Percentiles rank a stretch among this genome's conserved stretches.
phyloP scores from a whole-genome alignment of 2,888 invertebrate genomes.

The Orthosia cruda region DNA sequence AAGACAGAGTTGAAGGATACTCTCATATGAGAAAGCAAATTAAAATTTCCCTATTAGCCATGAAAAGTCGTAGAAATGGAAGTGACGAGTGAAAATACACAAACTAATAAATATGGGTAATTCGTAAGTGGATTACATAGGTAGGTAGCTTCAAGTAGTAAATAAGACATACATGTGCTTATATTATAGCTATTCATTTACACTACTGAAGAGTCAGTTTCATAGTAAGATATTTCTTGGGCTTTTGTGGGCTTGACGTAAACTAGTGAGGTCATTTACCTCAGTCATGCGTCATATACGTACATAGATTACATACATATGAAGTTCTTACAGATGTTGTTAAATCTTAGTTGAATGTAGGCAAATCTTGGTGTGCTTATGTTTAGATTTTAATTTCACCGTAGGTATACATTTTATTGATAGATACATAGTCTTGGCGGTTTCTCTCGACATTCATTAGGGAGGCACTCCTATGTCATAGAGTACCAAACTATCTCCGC shows the following conservation, averaged over 20 bases:
- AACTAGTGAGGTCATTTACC: not conserved
- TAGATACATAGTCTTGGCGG: no score
- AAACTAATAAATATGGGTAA: not conserved
- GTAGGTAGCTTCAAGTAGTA: slow-evolving; percentile 3
- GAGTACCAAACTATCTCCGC: no score
- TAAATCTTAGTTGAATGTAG: slow-evolving; percentile 5
- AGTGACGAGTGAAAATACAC: not conserved
- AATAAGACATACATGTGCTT: slow-evolving; percentile 2
- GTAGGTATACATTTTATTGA: no score
- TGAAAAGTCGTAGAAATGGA: not conserved
- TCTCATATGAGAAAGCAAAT: no score
- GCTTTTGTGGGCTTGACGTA: slow-evolving; percentile 18
- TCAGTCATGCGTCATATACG: not conserved
- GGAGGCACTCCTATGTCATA: no score
- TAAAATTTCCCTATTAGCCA: no score
- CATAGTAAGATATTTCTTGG: not conserved
- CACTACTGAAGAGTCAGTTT: not conserved
- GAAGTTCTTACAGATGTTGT: not conserved
- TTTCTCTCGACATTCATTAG: no score
- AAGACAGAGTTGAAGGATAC: no score
- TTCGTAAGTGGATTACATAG: not conserved
- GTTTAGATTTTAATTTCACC: not conserved
- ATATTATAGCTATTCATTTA: not conserved
- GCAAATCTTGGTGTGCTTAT: not conserved
- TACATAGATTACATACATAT: not conserved